These are phyloP conservation scores for Eriocheir sinensis DNA, from an alignment of 1,140 invertebrate species.

Conservation along the genomic window DNA sequence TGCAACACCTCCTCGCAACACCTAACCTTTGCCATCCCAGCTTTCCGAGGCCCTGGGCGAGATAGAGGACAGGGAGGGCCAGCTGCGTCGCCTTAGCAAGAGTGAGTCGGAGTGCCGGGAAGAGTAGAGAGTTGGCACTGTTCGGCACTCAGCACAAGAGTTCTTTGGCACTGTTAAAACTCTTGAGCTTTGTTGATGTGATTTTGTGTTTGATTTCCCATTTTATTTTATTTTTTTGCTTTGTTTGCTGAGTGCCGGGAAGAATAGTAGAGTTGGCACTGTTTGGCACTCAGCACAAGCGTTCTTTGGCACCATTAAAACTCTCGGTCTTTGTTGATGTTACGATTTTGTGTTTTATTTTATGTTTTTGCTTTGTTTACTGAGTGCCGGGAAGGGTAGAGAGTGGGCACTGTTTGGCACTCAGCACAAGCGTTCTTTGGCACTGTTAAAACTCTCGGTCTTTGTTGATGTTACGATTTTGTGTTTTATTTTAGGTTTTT, in stretches of 20 bases:
- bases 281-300: background rate
- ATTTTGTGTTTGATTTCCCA: too few species aligned
- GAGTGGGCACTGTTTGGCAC: too few species aligned
- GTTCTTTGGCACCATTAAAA: background rate
- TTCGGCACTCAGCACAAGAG: background rate
- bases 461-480: background rate
- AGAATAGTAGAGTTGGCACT: too few species aligned
- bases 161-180: background rate
- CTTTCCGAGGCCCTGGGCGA: slow-evolving; percentile 67
- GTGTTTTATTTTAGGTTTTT: background rate
- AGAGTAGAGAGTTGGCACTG: background rate
- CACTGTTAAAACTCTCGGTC: background rate
- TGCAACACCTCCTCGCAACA: background rate
- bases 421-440: background rate
- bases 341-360: too few species aligned
- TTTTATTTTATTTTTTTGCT: too few species aligned
- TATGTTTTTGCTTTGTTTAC: too few species aligned
- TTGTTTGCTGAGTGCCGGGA: too few species aligned
- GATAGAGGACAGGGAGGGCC: slow-evolving; percentile 69
- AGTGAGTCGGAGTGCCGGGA: slow-evolving; percentile 46
- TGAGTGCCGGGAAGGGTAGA: too few species aligned
- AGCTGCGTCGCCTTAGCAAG: slow-evolving; percentile 62
- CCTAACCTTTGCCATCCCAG: slow-evolving; percentile 29
- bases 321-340: too few species aligned
- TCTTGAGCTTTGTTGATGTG: too few species aligned